phyloP scores from a whole-genome alignment of 2,113 vertebrate genomes.

The Ictalurus punctatus region DNA sequence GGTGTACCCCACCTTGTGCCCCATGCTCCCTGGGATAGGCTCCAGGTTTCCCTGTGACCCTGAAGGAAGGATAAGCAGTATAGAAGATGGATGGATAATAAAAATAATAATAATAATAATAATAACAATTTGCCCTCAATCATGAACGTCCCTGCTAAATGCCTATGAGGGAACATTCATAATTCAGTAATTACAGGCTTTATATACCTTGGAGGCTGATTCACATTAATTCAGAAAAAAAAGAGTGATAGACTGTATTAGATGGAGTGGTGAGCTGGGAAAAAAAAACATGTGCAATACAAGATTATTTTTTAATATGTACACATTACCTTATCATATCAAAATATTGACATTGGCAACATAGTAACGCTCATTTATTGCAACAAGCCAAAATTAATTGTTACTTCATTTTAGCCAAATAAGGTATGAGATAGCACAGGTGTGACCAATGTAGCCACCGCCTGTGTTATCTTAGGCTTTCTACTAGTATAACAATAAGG shows the following conservation, averaged over 20 bases:
- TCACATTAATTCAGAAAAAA: not conserved
- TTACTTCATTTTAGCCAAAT: not conserved
- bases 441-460: not conserved
- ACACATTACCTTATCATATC: not conserved
- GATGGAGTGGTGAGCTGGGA: not conserved
- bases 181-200: not conserved
- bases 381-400: not conserved
- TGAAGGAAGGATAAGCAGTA: too few relatives aligned
- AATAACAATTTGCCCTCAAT: not conserved
- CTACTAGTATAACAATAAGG: not conserved
- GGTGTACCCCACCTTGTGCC: too few relatives aligned
- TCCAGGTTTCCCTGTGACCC: too few relatives aligned
- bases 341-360: not conserved
- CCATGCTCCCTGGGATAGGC: too few relatives aligned
- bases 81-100: too few relatives aligned
- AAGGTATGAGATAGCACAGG: constrained; percentile 12
- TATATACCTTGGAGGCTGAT: not conserved
- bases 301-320: not conserved
- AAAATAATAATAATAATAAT: not conserved
- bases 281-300: not conserved
- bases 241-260: not conserved
- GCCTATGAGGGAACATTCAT: not conserved
- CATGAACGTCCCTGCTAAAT: not conserved
- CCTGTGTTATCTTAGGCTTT: constrained; percentile 15
- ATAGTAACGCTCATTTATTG: not conserved